A percentile compares a stretch with the other conserved stretches of the same genome.
Conservation (phyloP, 2,797 vertebrate species). For the Darevskia nairensis region DNA sequence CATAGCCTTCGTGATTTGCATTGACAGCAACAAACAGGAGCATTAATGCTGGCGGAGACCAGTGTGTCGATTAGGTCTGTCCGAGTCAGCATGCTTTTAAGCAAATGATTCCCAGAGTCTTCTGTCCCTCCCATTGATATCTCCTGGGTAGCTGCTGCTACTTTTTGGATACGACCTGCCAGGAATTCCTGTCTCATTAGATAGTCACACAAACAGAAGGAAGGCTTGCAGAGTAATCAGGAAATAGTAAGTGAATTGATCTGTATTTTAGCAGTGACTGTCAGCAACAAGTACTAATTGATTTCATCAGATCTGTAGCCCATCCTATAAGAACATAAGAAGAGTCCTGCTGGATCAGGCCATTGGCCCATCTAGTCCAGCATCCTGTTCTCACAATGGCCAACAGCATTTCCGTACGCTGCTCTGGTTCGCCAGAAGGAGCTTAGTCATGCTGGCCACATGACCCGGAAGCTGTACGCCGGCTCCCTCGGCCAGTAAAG, state of each 20-base stretch:
- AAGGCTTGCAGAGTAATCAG: conserved; percentile 54
- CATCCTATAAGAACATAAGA: not conserved
- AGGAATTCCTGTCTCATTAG: conserved; percentile 53
- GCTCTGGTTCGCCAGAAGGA: too few relatives aligned
- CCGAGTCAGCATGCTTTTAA: conserved; percentile 74
- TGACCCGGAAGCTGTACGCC: too few relatives aligned
- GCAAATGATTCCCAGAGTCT: conserved; percentile 70
- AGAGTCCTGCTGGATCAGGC: too few relatives aligned
- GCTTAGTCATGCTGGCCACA: too few relatives aligned
- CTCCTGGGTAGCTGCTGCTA: conserved; percentile 60
- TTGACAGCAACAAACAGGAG: conserved; percentile 72
- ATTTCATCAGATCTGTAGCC: conserved; percentile 59
- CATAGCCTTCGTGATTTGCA: conserved; percentile 67
- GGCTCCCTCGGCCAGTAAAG: too few relatives aligned
- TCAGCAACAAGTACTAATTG: conserved; percentile 52
- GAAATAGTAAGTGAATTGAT: conserved; percentile 55
- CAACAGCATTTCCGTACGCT: too few relatives aligned
- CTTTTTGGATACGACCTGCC: conserved; percentile 50
- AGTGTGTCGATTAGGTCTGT: conserved; percentile 66
- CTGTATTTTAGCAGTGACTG: not conserved
- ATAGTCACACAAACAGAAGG: conserved; percentile 30
- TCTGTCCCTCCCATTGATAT: conserved; percentile 52
- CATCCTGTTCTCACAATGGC: too few relatives aligned
- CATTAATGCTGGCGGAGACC: conserved; percentile 69
- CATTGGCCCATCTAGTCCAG: too few relatives aligned